A percentile compares a stretch with the other conserved stretches of the same genome.
Conservation (phyloP, 2,797 vertebrate genomes). For the Rhyacichthys aspro region DNA sequence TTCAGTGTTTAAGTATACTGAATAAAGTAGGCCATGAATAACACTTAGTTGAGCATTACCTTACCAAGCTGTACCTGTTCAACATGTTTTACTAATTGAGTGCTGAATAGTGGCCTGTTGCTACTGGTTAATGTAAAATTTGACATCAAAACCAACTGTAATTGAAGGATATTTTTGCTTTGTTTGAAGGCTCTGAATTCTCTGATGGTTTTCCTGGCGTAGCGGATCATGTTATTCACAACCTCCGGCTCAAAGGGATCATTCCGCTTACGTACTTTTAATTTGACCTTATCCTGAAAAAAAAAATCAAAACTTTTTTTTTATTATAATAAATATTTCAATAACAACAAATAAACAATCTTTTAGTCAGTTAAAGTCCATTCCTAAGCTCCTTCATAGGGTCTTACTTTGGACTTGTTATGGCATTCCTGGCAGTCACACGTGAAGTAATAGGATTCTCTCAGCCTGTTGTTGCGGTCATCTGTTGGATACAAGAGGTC, state of each 20-base stretch:
- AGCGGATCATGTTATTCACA: constrained; percentile 87
- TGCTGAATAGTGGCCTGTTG: too few relatives aligned
- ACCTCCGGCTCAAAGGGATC: constrained; percentile 80
- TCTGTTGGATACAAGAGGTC: constrained; percentile 95
- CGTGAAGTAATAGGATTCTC: constrained; percentile 91
- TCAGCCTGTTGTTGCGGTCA: constrained; percentile 89
- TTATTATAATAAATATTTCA: too few relatives aligned
- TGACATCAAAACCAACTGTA: not conserved
- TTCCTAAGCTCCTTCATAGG: not conserved
- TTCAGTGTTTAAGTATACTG: too few relatives aligned
- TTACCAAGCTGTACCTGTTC: too few relatives aligned
- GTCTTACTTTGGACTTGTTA: constrained; percentile 85
- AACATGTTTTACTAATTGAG: too few relatives aligned
- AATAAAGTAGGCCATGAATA: too few relatives aligned
- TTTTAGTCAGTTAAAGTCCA: not conserved
- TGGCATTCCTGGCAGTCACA: constrained; percentile 91
- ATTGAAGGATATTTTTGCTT: constrained; percentile 92
- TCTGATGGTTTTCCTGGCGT: constrained; percentile 86
- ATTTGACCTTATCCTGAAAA: constrained; percentile 87
- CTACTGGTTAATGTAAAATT: too few relatives aligned
- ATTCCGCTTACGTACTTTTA: constrained; percentile 84
- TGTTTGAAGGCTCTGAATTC: constrained; percentile 90
- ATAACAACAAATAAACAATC: not conserved
- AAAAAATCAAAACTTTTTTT: not conserved
- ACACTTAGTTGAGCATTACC: too few relatives aligned